These are phyloP conservation scores for Hephaestus fuliginosus DNA, from an alignment of 2,797 vertebrate species.

Conservation along the genomic window DNA sequence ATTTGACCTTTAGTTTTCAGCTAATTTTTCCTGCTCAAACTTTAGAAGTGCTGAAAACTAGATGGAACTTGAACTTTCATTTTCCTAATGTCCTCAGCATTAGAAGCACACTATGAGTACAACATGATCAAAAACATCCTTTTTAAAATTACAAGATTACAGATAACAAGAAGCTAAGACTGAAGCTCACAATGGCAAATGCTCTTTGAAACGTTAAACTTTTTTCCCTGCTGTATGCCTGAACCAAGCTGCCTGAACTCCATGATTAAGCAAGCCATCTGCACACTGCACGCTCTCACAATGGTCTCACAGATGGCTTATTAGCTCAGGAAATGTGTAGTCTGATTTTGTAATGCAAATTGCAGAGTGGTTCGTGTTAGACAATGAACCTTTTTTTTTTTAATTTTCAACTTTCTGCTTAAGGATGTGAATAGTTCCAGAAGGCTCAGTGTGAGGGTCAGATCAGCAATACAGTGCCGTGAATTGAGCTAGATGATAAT, in stretches of 20 bases:
- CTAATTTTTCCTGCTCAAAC: background rate
- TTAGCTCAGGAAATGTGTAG: slow-evolving; percentile 61
- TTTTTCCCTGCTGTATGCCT: slow-evolving; percentile 26
- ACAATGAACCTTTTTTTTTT: slow-evolving; percentile 33
- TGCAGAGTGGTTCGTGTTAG: slow-evolving; percentile 36
- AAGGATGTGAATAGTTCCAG: slow-evolving; percentile 17
- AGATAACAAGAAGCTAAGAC: background rate
- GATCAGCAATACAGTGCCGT: background rate
- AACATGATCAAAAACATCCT: background rate
- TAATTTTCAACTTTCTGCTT: slow-evolving; percentile 34
- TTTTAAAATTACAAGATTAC: slow-evolving; percentile 16
- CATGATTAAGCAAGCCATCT: slow-evolving; percentile 71
- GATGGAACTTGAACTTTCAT: background rate
- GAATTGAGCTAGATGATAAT: background rate
- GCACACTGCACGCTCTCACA: slow-evolving; percentile 50
- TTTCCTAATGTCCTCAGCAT: background rate
- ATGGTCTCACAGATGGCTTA: slow-evolving; percentile 68
- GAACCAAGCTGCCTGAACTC: slow-evolving; percentile 56
- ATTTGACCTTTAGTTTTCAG: background rate
- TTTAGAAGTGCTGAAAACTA: slow-evolving; percentile 1
- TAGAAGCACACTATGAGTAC: background rate
- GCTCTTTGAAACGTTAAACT: slow-evolving; percentile 33
- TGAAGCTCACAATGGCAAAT: slow-evolving; percentile 25
- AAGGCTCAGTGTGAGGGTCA: slow-evolving; percentile 8
- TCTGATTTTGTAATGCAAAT: slow-evolving; percentile 53